Evolutionary conservation across 2,797 vertebrate genomes (phyloP), one percentile per base, ranked within the genome.

Genomic region (Vespertilio murinus): DNA sequence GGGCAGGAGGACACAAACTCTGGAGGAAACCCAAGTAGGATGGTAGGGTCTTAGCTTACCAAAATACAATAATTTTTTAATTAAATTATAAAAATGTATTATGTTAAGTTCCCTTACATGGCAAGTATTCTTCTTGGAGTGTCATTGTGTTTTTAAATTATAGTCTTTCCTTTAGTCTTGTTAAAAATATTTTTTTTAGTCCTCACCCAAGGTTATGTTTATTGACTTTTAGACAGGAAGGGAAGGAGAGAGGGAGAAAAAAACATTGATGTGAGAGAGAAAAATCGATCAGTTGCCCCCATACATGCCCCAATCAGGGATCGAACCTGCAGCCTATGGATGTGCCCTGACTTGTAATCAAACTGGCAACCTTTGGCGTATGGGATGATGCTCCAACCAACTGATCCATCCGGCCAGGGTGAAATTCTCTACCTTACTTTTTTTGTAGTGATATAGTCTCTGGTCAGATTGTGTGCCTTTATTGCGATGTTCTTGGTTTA

Each of bases 31-130:
- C 20, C 65, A 71, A 85, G 20, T 7, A n/a, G 17, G 16, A 54
- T 1, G 14, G 0, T 7, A 38, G 65, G 20, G 17, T 52, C 83
- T 88, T 93, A 90, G 23, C 79, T 93, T 84, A 84, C 49, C 69
- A 93, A 64, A 45, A 12, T 45, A 45, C 54, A 88, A 28, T 90
- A 54, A 38, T 64, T 87, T 81, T 84, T 87, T 73, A 42, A 88
- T 73, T 75, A 82, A 90, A 67, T 78, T 38, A 73, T 86, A 86
- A 93, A 94, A 74, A 35, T 49, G 12, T 75, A 93, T 86, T 49
- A 25, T 42, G 64, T 59, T 80, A 54, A 64, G 5, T 86, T 92
- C 82, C 35, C 79, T 65, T 56, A 74, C 25, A 5, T 17, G 6
- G n/a, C 69, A n/a, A 5, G 64, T 81, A 77, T 47, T 88, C 69